Conservation (phyloP, 30 jellyfish, hydroid and myxozoan species). For the Euphysa ruthae region DNA sequence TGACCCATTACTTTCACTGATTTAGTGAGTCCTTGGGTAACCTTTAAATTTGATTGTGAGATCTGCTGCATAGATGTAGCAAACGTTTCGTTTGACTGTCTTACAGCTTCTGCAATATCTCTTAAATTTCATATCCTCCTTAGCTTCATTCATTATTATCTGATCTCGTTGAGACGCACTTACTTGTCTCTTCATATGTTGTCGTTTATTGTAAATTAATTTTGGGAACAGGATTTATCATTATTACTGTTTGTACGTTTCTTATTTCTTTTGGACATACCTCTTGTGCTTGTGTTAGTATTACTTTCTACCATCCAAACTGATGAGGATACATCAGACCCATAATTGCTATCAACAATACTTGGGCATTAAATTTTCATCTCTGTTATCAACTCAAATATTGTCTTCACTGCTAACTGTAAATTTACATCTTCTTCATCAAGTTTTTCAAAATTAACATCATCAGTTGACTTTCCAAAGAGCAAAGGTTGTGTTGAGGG, state of each 20-base stretch:
- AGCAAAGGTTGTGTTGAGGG: constrained; percentile 34
- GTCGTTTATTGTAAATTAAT: constrained; percentile 33
- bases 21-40: constrained; percentile 27
- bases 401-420: not conserved
- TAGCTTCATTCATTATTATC: constrained; percentile 19
- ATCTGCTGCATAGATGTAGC: constrained; percentile 23
- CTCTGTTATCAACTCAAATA: not conserved
- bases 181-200: constrained; percentile 42
- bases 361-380: not conserved
- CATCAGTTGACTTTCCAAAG: constrained; percentile 8
- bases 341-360: not conserved
- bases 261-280: not conserved
- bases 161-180: constrained; percentile 47
- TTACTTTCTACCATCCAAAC: not conserved
- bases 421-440: not conserved
- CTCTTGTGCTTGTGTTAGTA: not conserved
- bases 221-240: constrained; percentile 27
- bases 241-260: not conserved
- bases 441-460: not conserved
- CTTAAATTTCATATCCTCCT: constrained; percentile 35
- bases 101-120: constrained; percentile 34
- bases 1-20: constrained; percentile 25
- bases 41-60: constrained; percentile 22
- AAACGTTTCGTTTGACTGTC: constrained; percentile 38
- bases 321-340: not conserved